Base-by-base conservation (phyloP, 2,888 invertebrate genomes). In the Pteria penguin region DNA sequence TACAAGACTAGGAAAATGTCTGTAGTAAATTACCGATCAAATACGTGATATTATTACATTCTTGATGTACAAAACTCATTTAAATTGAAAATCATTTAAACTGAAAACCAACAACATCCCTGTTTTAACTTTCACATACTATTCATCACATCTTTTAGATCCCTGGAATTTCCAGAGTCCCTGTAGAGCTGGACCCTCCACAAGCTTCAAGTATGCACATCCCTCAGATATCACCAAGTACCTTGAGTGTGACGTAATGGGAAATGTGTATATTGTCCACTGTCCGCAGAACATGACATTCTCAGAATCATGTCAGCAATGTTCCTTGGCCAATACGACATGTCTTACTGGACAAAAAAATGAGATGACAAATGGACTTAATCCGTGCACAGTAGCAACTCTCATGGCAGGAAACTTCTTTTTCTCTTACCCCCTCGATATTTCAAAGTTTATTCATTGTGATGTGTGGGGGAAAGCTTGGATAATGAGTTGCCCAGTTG, bases 391-490 rank as follows among this genome's bases (percentile, higher is more conserved):
- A 0, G 58, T 78, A 8, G 74, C 72, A 33, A 78, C 80, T 33
- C 78, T 84, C 5, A 67, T 82, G 2, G 80, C 78, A 11, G 79
- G 78, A 2, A 73, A 82, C 5, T 73, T 84, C 67, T 86, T 81
- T 73, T 84, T 83, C 67, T 62, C 70, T 0, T 84, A 81, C 54
- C 81, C 81, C 0, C 36, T 61, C 0, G 78, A 84, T 63, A 27
- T 27, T 2, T 73, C 75, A 4, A 80, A 82, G 72, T 86, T 81
- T 69, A 84, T 85, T 62, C 86, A 87, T 65, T 86, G 87, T 54
- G 84, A 85, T 60, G 79, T 85, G 5, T 84, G 83, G 84, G 86
- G 87, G 1, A 76, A 84, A 18, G 79, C 84, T 5, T 86, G 82
- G 81, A 72, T 80, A 11, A 75, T 74, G 54, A 55, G 58, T 2